A percentile compares a stretch with the other conserved stretches of the same genome.
Conservation (phyloP, 2,888 invertebrate genomes). For the Amiota communis region DNA sequence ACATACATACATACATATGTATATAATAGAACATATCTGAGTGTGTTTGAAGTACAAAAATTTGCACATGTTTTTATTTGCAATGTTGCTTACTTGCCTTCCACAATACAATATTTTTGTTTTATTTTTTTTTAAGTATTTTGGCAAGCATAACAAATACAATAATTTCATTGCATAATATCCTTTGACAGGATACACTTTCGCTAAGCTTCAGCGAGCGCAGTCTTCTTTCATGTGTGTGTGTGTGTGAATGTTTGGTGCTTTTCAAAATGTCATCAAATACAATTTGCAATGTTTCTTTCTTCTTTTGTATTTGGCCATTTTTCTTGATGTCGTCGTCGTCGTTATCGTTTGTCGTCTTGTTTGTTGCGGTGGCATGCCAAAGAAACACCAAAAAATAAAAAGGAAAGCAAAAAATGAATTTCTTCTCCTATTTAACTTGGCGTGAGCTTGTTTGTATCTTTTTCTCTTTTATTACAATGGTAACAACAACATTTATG, state of each 20-base stretch:
- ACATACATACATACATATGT: constrained; percentile 37
- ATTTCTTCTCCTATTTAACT: too few relatives aligned
- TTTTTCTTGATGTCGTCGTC: constrained; percentile 16
- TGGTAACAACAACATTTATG: constrained; percentile 48
- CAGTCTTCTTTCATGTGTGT: neutral
- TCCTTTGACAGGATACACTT: constrained; percentile 18
- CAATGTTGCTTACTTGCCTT: constrained; percentile 19
- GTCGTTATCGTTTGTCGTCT: constrained; percentile 34
- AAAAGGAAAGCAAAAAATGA: too few relatives aligned
- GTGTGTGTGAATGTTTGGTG: constrained; percentile 15
- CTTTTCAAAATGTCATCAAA: constrained; percentile 54
- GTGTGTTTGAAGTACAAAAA: constrained; percentile 46
- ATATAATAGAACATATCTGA: constrained; percentile 40
- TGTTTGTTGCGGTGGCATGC: neutral
- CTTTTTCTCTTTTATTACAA: constrained; percentile 17
- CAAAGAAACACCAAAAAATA: neutral
- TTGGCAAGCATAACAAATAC: constrained; percentile 5
- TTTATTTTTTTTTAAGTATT: neutral
- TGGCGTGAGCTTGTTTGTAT: neutral
- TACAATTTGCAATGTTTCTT: constrained; percentile 42
- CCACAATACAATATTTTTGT: neutral
- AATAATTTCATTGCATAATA: constrained; percentile 18
- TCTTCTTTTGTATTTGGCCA: constrained; percentile 14
- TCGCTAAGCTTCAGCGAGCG: constrained; percentile 53
- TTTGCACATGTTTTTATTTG: neutral